Evolutionary conservation across 2,888 invertebrate genomes (phyloP).

Genomic region (Nineta flava): DNA sequence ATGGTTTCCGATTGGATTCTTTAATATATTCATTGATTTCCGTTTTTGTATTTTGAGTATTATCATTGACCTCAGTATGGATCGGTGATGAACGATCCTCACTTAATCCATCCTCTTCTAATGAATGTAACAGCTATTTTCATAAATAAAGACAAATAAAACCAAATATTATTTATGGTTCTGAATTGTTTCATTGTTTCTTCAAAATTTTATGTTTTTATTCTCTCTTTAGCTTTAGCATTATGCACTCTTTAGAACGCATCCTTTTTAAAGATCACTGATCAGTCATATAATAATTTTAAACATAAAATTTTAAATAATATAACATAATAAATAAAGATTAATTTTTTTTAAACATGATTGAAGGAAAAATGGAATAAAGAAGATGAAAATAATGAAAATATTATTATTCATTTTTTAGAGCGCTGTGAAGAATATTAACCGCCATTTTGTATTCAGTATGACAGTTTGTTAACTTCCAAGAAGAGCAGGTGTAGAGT

Average conservation of each 20-base stretch:
- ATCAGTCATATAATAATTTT: no score
- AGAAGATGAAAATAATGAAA: no score
- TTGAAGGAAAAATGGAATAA: neutral
- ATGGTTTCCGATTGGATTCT: neutral
- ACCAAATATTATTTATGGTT: neutral
- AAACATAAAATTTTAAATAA: neutral
- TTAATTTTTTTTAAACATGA: neutral
- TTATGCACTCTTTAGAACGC: no score
- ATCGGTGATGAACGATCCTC: slow-evolving; percentile 22
- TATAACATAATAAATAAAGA: neutral
- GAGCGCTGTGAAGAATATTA: no score
- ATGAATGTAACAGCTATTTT: slow-evolving; percentile 51
- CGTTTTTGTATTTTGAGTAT: neutral
- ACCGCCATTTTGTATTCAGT: no score
- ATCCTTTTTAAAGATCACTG: no score
- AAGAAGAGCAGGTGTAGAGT: no score
- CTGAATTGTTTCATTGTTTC: no score
- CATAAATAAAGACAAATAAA: neutral
- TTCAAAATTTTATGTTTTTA: no score
- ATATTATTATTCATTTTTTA: no score
- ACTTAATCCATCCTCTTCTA: slow-evolving; percentile 59
- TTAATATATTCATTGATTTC: neutral
- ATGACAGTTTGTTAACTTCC: no score
- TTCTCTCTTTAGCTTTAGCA: no score
- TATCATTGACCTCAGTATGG: slow-evolving; percentile 12